These are phyloP conservation scores for Acleris sparsana DNA, from an alignment of 2,888 invertebrate species.

Conservation along the genomic window DNA sequence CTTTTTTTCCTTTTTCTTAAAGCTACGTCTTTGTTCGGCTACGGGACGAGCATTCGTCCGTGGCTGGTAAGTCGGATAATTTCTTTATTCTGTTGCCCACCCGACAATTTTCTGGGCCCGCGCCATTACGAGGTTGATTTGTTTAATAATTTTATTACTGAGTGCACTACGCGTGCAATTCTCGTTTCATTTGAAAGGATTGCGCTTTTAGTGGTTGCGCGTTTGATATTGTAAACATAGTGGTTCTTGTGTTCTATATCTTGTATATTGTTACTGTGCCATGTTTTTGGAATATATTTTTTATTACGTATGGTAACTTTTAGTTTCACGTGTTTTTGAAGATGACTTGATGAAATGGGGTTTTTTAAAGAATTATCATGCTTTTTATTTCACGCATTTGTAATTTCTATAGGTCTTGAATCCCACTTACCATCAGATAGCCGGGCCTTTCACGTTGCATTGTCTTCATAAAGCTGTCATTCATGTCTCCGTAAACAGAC, in stretches of 20 bases:
- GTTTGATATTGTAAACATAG: constrained; percentile 36
- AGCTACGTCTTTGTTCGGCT: constrained; percentile 80
- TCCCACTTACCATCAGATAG: no score
- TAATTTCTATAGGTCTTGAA: no score
- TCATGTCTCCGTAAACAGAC: no score
- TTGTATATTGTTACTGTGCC: no score
- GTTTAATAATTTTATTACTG: constrained; percentile 83
- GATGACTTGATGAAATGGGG: no score
- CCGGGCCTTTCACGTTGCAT: no score
- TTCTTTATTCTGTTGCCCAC: constrained; percentile 79
- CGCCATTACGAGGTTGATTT: constrained; percentile 82
- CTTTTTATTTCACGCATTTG: no score
- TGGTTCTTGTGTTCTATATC: neutral
- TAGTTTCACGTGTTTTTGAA: no score
- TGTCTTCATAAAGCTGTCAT: no score
- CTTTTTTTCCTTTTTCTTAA: constrained; percentile 64
- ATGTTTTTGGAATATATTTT: no score
- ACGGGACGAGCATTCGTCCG: constrained; percentile 71
- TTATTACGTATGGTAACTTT: no score
- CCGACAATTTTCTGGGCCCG: constrained; percentile 80
- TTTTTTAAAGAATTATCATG: no score
- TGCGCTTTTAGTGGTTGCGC: constrained; percentile 52
- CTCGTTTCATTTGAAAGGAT: constrained; percentile 62
- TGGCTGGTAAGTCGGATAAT: constrained; percentile 77
- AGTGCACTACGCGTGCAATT: constrained; percentile 62